Base-by-base conservation (phyloP, 2,888 invertebrate genomes). In the Carcina quercana region DNA sequence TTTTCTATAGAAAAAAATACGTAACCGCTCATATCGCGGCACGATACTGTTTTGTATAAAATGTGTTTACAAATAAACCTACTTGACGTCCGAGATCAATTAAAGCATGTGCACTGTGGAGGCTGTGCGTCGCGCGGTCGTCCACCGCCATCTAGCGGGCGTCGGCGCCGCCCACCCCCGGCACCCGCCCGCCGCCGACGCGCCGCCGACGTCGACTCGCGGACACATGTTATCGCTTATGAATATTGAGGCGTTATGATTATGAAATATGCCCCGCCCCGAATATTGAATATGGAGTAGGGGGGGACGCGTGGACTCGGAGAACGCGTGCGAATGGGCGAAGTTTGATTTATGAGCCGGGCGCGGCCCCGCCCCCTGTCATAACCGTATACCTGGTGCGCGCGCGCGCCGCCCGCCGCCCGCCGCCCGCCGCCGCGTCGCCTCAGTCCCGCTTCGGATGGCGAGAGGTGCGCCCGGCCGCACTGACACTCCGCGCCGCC, bases 331-430 rank as follows among this genome's bases (percentile, higher is more conserved):
- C 85, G 84, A 83, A 85, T 82, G 83, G 84, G 78, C 82, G 78
- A 83, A 82, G 87, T 87, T 87, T 87, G 88, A 88, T 88, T 88
- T 88, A 88, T 88, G 88, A 88, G 86, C 76, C 75, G 68, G 69
- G 76, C 76, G 72, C 74, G 85, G 84, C 86, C 67, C 87, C 88
- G 87, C 88, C 88, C 86, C 85, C 86, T 88, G 88, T 88, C 88
- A 88, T 89, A 89, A 88, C 87, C 85, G 86, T 68, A 67, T 79
- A 80, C 76, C 83, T 82, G 85, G 86, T 86, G 87, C 86, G 88
- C 87, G 87, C 86, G 83, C 80, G 83, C 75, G 75, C 65, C 48
- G 53, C 44, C 60, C 66, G 67, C 63, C 65, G 59, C 53, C 55
- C 59, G 53, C 58, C 61, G 61, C 65, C 72, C 74, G 62, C 68